Conservation (phyloP, 2,113 vertebrate genomes). For the Rhinogobius similis region DNA sequence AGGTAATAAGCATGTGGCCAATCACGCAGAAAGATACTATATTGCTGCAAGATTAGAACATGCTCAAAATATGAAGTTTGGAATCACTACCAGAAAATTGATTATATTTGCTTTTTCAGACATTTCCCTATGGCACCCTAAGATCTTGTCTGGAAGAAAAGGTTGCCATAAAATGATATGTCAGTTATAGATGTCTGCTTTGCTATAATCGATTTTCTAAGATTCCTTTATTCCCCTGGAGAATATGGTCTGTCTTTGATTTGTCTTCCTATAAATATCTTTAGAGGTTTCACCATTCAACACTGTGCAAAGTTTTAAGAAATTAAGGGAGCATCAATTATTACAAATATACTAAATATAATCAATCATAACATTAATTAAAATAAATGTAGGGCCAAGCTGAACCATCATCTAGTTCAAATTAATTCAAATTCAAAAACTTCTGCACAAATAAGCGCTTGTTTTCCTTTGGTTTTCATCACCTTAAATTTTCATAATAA, state of each 20-base stretch:
- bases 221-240: conserved; percentile 65
- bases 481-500: not conserved
- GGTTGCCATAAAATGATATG: conserved; percentile 55
- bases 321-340: not conserved
- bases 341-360: not conserved
- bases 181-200: conserved; percentile 57
- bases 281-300: conserved; percentile 8
- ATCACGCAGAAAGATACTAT: conserved; percentile 57
- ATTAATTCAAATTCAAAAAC: not conserved
- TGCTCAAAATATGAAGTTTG: conserved; percentile 48
- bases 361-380: not conserved
- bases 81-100: conserved; percentile 32
- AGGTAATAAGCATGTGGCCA: conserved; percentile 57
- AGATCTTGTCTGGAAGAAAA: conserved; percentile 61
- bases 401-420: not conserved
- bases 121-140: conserved; percentile 60
- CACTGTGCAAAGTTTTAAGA: not conserved
- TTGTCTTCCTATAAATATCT: conserved; percentile 49
- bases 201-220: conserved; percentile 61
- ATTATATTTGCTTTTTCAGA: conserved; percentile 34
- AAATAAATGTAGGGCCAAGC: not conserved
- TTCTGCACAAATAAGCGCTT: not conserved
- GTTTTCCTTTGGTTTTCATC: not conserved
- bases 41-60: conserved; percentile 57
- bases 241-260: conserved; percentile 50